phyloP scores from a whole-genome alignment of 2,888 invertebrate genomes.

The Caradrina kadenii region DNA sequence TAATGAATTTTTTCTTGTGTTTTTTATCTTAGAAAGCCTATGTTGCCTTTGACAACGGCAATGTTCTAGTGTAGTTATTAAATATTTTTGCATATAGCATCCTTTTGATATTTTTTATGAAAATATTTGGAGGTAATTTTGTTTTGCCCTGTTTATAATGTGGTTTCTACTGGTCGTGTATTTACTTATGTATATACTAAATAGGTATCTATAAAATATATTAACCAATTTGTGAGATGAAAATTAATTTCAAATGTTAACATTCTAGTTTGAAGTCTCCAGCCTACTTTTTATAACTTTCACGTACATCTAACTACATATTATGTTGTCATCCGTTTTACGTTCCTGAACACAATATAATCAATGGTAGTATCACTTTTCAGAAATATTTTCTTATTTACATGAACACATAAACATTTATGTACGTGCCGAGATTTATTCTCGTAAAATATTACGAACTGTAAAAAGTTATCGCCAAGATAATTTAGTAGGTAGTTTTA shows the following conservation, averaged over 20 bases:
- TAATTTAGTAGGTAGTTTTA: slow-evolving; percentile 47
- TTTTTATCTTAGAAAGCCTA: slow-evolving; percentile 49
- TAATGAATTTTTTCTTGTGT: slow-evolving; percentile 75
- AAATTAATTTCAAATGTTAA: slow-evolving; percentile 29
- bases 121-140: neutral
- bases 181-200: neutral
- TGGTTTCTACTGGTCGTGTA: neutral
- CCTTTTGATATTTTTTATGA: slow-evolving; percentile 2
- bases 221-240: neutral
- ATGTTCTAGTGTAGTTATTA: slow-evolving; percentile 17
- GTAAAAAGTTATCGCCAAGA: slow-evolving; percentile 55
- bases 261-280: slow-evolving; percentile 1
- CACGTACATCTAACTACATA: neutral
- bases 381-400: slow-evolving; percentile 51
- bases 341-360: slow-evolving; percentile 45
- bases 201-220: neutral
- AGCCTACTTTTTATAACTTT: slow-evolving; percentile 20
- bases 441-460: slow-evolving; percentile 61
- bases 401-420: slow-evolving; percentile 62
- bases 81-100: neutral
- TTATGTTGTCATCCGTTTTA: slow-evolving; percentile 36
- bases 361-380: slow-evolving; percentile 53
- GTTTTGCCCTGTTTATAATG: neutral
- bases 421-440: slow-evolving; percentile 55
- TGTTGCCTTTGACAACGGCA: slow-evolving; percentile 32